Percentiles rank a stretch among this genome's conserved stretches.
Conservation (phyloP, 1,140 invertebrate genomes). For the Drosophila leontia region DNA sequence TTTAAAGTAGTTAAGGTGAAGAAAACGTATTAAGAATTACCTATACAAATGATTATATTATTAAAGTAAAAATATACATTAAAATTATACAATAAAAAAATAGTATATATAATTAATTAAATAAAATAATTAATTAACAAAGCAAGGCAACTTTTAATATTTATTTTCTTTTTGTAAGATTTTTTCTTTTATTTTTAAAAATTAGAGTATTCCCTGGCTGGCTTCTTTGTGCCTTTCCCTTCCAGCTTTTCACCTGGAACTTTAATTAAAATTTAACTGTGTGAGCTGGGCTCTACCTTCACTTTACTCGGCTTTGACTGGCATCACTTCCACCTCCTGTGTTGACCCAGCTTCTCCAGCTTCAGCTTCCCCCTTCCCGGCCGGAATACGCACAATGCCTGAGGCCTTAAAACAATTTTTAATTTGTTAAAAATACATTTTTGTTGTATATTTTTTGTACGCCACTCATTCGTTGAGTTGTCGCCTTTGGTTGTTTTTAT, state of each 20-base stretch:
- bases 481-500: slow-evolving; percentile 48
- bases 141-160: too few species aligned
- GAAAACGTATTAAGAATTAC: background rate
- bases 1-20: background rate
- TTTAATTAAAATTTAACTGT: slow-evolving; percentile 77
- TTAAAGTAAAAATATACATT: background rate
- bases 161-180: too few species aligned
- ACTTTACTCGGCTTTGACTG: slow-evolving; percentile 5
- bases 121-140: too few species aligned
- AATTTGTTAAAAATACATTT: slow-evolving; percentile 77
- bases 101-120: too few species aligned
- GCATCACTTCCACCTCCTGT: slow-evolving; percentile 38
- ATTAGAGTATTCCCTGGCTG: slow-evolving; percentile 10
- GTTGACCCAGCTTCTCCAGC: slow-evolving; percentile 17
- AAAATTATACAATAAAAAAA: too few species aligned
- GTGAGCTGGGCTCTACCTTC: slow-evolving; percentile 26
- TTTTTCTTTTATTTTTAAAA: background rate
- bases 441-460: slow-evolving; percentile 23
- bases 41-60: background rate
- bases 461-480: slow-evolving; percentile 33
- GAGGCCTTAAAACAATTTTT: slow-evolving; percentile 70
- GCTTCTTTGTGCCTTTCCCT: background rate
- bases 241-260: slow-evolving; percentile 14
- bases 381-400: slow-evolving; percentile 27
- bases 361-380: background rate